Conservation (phyloP, 2,888 invertebrate species). For the Tetanocera ferruginea region DNA sequence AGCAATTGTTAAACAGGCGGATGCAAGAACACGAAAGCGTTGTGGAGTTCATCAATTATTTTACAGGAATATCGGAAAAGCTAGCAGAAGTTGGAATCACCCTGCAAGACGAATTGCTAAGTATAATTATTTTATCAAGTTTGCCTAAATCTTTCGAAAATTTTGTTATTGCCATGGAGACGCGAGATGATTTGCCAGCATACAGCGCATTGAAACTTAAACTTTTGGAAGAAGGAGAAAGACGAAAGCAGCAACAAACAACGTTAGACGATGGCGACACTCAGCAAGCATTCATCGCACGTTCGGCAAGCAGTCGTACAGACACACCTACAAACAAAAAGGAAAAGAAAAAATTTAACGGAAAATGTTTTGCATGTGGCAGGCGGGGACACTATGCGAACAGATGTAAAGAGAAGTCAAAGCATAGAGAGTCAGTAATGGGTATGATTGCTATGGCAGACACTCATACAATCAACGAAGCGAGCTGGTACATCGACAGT, state of each 20-base stretch:
- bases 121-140: slow-evolving; percentile 31
- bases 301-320: background rate
- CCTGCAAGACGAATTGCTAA: slow-evolving; percentile 14
- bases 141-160: slow-evolving; percentile 9
- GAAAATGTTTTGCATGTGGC: slow-evolving; percentile 22
- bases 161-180: slow-evolving; percentile 25
- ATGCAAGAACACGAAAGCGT: slow-evolving; percentile 30
- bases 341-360: background rate
- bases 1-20: slow-evolving; percentile 37
- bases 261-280: background rate
- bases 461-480: background rate
- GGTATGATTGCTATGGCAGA: slow-evolving; percentile 13
- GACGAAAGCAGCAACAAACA: background rate
- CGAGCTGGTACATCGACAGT: slow-evolving; percentile 20
- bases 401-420: background rate
- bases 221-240: slow-evolving; percentile 28
- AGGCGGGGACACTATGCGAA: slow-evolving; percentile 19
- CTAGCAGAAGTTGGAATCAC: slow-evolving; percentile 23
- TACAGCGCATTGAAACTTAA: slow-evolving; percentile 18
- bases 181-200: slow-evolving; percentile 19
- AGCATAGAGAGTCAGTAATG: background rate
- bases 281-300: slow-evolving; percentile 8
- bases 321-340: background rate
- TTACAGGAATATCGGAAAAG: slow-evolving; percentile 25
- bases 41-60: slow-evolving; percentile 14